Base-by-base conservation (phyloP, 2,113 vertebrate species). In the Dinomys branickii region DNA sequence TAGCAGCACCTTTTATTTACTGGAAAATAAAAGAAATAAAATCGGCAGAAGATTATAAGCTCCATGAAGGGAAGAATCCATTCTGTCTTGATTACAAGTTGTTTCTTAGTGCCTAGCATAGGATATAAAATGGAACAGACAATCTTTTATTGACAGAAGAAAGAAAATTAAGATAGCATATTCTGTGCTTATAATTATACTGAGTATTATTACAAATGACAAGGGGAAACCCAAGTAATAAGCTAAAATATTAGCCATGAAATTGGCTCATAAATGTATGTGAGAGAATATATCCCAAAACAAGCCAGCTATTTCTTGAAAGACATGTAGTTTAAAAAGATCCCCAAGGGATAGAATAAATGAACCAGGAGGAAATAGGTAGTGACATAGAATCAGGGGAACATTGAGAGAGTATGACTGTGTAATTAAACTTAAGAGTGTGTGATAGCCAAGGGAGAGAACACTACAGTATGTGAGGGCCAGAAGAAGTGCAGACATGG, bases 231-330 rank as follows among this genome's bases (percentile, higher is more conserved):
- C 47, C 44, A 87, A 92, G 44, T 54, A 93, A 91, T 93, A 93
- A 94, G 47, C 35, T 94, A 92, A 96, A 97, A 92, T 94, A 93
- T 92, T 95, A 94, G 88, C 85, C 35, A 77, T 92, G 71, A 87
- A 95, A 93, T 78, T 91, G 20, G 44, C 67, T 96, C 44, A 80
- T 73, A 94, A 83, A 65, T 94, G 44, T 80, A 84, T 35, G 16
- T 78, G 52, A 95, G 59, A 88, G 91, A 91, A 89, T 67, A 90
- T 61, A 28, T 52, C 24, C 22, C 83, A 86, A 86, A 67, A 88
- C 65, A 88, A 92, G 65, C 63, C 63, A 98, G 78, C 59, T 95
- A 94, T 88, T 95, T 97, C 35, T 96, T 92, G 41, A 65, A 90
- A 24, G 47, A 78, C 41, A 77, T 47, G 67, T 89, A 65, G 30